phyloP scores from a whole-genome alignment of 2,113 vertebrate species.

The Leptobrachium leishanense region DNA sequence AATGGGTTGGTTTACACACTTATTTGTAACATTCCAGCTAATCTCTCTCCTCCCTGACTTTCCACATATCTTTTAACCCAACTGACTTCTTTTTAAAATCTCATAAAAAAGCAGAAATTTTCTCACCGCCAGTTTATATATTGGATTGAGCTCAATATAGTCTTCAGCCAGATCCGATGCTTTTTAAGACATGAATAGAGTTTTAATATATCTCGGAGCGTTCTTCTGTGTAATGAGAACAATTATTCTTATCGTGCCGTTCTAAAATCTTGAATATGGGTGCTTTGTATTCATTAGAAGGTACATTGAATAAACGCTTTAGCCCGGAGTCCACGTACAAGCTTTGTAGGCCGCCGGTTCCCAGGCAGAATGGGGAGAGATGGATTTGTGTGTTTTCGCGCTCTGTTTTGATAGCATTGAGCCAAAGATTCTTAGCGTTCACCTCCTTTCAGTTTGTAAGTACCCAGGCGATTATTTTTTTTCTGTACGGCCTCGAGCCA shows the following conservation, averaged over 20 bases:
- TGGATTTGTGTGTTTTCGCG: neutral
- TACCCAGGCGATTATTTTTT: slow-evolving; percentile 4
- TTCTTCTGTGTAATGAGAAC: slow-evolving; percentile 26
- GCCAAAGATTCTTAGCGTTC: neutral
- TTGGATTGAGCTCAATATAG: slow-evolving; percentile 1
- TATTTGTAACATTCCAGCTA: too few species aligned
- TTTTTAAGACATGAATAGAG: slow-evolving; percentile 8
- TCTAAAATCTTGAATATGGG: neutral
- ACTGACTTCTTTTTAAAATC: neutral
- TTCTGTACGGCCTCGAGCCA: neutral
- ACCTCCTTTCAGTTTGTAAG: neutral
- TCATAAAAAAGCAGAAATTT: slow-evolving; percentile 4
- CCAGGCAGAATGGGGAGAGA: neutral
- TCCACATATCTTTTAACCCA: neutral
- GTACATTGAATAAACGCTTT: neutral
- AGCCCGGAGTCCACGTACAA: neutral
- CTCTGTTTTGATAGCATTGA: neutral
- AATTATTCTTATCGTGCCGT: slow-evolving; percentile 31
- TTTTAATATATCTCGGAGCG: slow-evolving; percentile 21
- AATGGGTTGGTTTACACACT: too few species aligned
- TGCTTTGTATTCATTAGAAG: slow-evolving; percentile 18
- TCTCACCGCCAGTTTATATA: slow-evolving; percentile 5
- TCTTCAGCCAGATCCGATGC: slow-evolving; percentile 6
- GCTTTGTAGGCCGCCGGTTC: slow-evolving; percentile 10
- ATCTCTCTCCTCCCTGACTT: too few species aligned